Percentiles rank a stretch among this genome's conserved stretches.
Conservation (phyloP, 2,888 invertebrate species). For the Achlya flavicornis region DNA sequence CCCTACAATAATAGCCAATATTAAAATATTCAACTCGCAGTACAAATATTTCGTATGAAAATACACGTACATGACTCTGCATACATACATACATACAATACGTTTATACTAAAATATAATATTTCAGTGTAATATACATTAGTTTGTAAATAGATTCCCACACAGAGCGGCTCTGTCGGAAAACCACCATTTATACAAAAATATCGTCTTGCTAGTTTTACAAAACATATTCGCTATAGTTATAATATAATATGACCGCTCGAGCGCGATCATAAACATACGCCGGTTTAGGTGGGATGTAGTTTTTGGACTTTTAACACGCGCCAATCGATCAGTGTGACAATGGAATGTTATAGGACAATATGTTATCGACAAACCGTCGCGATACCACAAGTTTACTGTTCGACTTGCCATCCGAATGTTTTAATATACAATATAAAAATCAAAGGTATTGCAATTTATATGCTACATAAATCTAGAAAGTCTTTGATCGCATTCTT, state of each 20-base stretch:
- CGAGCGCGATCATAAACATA: conserved; percentile 50
- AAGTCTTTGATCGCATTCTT: conserved; percentile 36
- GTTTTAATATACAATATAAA: conserved; percentile 26
- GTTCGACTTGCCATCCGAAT: conserved; percentile 48
- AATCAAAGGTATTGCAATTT: conserved; percentile 41
- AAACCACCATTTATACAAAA: conserved; percentile 76
- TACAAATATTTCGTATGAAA: conserved; percentile 81
- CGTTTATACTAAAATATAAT: conserved; percentile 73
- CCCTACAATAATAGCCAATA: conserved; percentile 80
- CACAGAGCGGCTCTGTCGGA: conserved; percentile 56
- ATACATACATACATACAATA: conserved; percentile 67
- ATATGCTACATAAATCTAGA: conserved; percentile 36
- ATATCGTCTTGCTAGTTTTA: conserved; percentile 62
- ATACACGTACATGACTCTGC: conserved; percentile 78
- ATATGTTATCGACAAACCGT: conserved; percentile 37
- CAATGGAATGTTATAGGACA: conserved; percentile 72
- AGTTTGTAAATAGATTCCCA: conserved; percentile 77
- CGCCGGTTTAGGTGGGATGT: conserved; percentile 76
- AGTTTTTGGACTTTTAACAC: conserved; percentile 66
- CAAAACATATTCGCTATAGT: conserved; percentile 60
- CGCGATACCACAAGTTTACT: conserved; percentile 54
- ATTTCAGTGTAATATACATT: conserved; percentile 76
- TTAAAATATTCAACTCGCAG: conserved; percentile 76
- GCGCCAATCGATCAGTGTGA: conserved; percentile 64
- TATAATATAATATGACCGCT: conserved; percentile 53